Percentiles rank a stretch among this genome's conserved stretches.
These are phyloP conservation scores for Nycticryphes semicollaris DNA, from an alignment of 2,113 vertebrate species.

Conservation along the genomic window DNA sequence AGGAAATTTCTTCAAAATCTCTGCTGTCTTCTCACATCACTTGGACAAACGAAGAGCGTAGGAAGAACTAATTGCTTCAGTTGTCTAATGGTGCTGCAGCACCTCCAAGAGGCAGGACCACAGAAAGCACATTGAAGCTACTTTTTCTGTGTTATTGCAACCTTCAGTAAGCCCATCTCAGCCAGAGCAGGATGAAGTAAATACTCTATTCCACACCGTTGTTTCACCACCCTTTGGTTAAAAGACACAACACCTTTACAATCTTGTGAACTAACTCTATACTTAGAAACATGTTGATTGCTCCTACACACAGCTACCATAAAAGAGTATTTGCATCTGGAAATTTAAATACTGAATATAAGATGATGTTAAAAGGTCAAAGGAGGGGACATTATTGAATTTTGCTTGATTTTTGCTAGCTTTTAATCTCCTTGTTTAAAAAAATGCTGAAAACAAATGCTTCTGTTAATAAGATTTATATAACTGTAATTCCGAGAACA, in stretches of 20 bases:
- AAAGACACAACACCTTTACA: not conserved
- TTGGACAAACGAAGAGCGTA: not conserved
- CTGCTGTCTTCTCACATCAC: not conserved
- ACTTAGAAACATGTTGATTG: not conserved
- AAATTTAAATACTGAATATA: not conserved
- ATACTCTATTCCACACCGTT: not conserved
- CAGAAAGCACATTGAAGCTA: accelerated
- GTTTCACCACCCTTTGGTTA: not conserved
- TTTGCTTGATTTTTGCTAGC: not conserved
- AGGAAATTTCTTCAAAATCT: not conserved
- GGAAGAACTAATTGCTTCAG: not conserved
- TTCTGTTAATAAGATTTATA: not conserved
- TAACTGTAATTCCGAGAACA: not conserved
- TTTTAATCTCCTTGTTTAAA: not conserved
- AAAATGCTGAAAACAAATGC: not conserved
- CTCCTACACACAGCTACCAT: not conserved
- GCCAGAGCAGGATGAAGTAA: not conserved
- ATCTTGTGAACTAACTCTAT: not conserved
- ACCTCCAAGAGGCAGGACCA: not conserved
- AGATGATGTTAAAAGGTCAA: not conserved
- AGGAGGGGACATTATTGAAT: not conserved
- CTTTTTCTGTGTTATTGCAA: not conserved
- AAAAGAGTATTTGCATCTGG: not conserved
- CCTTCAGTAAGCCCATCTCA: not conserved
- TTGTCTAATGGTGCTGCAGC: not conserved